Evolutionary conservation across 1,140 invertebrate species (phyloP), one percentile per base, ranked within the genome.

Genomic region (Drosophila takahashii): DNA sequence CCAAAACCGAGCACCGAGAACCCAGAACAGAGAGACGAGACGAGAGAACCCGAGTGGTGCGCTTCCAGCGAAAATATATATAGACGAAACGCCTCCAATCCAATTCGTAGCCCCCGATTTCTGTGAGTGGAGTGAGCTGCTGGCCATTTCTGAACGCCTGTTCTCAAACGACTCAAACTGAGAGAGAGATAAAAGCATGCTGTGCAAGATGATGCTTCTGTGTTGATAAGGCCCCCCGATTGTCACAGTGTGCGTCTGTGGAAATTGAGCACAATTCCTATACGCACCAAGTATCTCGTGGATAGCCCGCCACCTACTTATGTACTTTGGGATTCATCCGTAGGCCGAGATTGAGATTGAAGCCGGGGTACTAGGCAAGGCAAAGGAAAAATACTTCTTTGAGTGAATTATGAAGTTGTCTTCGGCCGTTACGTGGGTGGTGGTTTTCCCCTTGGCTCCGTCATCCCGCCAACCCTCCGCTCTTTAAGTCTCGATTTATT

Each of bases 111-210:
- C 32, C 51, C 52, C 51, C 67, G 36, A 44, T 45, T 71, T 39
- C 36, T 61, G 64, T 77, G 83, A 80, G 84, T 89, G 79, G 78
- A 80, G 79, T 71, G 75, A 62, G 69, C 52, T 71, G 65, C 64
- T 56, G 18, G 34, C 44, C 77, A n/a, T 73, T 90, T 54, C 84
- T 89, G 84, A 77, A 78, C 84, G 84, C 84, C 84, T 89, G 84
- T 89, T 89, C 69, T 58, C 57, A 89, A 89, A 89, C 85, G 84
- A 89, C 84, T 89, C 84, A 89, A 89, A 89, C 84, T 89, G 84
- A 89, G 84, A 89, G 84, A 89, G 84, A 89, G 84, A 89, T 89
- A 89, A 89, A 89, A 89, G 84, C 84, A 89, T 90, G 80, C 81
- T 83, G 79, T 77, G 83, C 79, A 83, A 87, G 84, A 77, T 89